Base-by-base conservation (phyloP, 2,113 vertebrate species). In the Indicator indicator region DNA sequence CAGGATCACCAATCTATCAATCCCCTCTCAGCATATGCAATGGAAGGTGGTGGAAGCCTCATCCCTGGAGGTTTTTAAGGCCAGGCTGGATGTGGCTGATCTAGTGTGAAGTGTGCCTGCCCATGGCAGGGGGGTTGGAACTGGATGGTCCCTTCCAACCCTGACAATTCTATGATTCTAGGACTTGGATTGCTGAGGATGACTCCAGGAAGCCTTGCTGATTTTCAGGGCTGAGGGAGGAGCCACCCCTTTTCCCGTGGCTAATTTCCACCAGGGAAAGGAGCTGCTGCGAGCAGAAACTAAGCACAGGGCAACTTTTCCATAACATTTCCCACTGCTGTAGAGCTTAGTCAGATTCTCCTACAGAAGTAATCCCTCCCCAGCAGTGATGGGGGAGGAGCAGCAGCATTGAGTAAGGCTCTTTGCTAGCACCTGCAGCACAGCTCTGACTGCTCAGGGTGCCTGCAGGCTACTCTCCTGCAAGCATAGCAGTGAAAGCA, bases 261-360 rank as follows among this genome's bases (percentile, higher is more conserved):
- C 59, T n/a, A 59, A 67, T 21, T 5, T 16, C 48, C 48, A 23
- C 1, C 24, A 69, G 18, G 33, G 42, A 67, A 80, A 36, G 27
- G 18, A 59, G 77, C 62, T 52, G 12, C 72, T 44, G 33, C 4
- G 2, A 75, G 24, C 54, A 65, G 5, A 33, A 65, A 42, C n/a
- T 54, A 75, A 71, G 48, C 42, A 21, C 40, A 32, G 0, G 7
- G 23, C 26, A 56, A 67, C 16, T 71, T 40, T 20, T 23, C 46
- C 7, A 0, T 19, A 20, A 64, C 0, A 1, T 19, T 81, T 52
- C n/a, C 28, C 30, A 4, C 20, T 50, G 59, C 44, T 67, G 14
- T 1, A 56, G 40, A 44, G 24, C 27, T 52, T 21, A 16, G 13
- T 50, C 6, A 0, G 16, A 10, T 18, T 33, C 16, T 36, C 28